Evolutionary conservation across 2,113 vertebrate species (phyloP).

Genomic region (Turnix velox): DNA sequence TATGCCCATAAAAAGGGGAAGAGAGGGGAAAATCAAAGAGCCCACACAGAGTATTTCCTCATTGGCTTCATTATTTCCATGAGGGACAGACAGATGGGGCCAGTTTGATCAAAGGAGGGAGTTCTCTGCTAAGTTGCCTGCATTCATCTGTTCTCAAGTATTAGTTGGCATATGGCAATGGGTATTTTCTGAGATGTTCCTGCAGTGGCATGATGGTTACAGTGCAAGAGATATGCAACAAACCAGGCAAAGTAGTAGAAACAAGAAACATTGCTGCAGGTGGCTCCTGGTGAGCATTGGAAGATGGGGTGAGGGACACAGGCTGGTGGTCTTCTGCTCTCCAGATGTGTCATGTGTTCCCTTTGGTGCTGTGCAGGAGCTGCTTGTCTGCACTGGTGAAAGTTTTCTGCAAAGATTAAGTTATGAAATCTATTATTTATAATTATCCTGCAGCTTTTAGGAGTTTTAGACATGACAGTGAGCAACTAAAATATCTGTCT

Average conservation of each 20-base stretch:
- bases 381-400: not conserved
- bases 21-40: not conserved
- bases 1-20: slow-evolving; percentile 17
- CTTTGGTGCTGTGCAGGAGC: not conserved
- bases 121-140: slow-evolving; percentile 30
- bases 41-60: not conserved
- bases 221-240: not conserved
- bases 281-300: not conserved
- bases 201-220: not conserved
- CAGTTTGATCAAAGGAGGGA: not conserved
- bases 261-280: not conserved
- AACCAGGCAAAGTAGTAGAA: not conserved
- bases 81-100: slow-evolving; percentile 44
- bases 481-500: not conserved
- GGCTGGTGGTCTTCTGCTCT: not conserved
- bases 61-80: not conserved
- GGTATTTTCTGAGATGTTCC: not conserved
- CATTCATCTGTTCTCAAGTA: slow-evolving; percentile 6
- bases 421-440: not conserved
- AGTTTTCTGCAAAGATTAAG: not conserved
- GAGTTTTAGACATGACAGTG: not conserved
- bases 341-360: not conserved
- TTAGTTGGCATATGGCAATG: not conserved
- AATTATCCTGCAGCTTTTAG: not conserved
- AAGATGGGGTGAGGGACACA: rapidly evolving